A percentile compares a stretch with the other conserved stretches of the same genome.
phyloP scores from a whole-genome alignment of 2,113 vertebrate genomes.

The Microtus richardsoni region DNA sequence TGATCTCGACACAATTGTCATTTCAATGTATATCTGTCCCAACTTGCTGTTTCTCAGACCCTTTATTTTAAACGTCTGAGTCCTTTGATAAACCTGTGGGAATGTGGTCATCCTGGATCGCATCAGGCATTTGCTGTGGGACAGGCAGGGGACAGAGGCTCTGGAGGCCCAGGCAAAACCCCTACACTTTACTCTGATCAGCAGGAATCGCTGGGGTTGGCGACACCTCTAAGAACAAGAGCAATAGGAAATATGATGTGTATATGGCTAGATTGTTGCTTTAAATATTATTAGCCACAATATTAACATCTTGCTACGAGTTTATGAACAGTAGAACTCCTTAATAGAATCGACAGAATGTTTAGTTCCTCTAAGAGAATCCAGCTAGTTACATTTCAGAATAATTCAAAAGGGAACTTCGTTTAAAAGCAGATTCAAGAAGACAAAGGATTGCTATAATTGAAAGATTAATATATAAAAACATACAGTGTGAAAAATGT shows the following conservation, averaged over 20 bases:
- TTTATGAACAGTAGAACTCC: not conserved
- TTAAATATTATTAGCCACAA: not conserved
- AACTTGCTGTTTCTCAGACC: not conserved
- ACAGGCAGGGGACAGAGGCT: not conserved
- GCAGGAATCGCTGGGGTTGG: not conserved
- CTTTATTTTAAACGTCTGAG: not conserved
- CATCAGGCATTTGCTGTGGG: not conserved
- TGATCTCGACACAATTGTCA: not conserved
- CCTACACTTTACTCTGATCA: not conserved
- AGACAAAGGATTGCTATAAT: not conserved
- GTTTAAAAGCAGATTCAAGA: conserved; percentile 23
- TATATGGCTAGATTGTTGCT: not conserved
- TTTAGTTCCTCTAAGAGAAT: not conserved
- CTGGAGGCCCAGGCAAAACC: not conserved
- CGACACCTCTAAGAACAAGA: not conserved
- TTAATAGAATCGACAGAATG: not conserved
- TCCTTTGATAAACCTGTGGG: not conserved
- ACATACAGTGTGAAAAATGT: conserved; percentile 24
- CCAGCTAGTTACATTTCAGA: conserved; percentile 1
- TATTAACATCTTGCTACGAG: not conserved
- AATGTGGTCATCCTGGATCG: not conserved
- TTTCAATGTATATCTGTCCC: not conserved
- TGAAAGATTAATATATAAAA: not conserved
- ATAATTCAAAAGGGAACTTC: not conserved
- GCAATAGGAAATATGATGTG: not conserved